These are phyloP conservation scores for Notolepis coatsorum DNA, from an alignment of 2,797 vertebrate genomes.

Conservation along the genomic window DNA sequence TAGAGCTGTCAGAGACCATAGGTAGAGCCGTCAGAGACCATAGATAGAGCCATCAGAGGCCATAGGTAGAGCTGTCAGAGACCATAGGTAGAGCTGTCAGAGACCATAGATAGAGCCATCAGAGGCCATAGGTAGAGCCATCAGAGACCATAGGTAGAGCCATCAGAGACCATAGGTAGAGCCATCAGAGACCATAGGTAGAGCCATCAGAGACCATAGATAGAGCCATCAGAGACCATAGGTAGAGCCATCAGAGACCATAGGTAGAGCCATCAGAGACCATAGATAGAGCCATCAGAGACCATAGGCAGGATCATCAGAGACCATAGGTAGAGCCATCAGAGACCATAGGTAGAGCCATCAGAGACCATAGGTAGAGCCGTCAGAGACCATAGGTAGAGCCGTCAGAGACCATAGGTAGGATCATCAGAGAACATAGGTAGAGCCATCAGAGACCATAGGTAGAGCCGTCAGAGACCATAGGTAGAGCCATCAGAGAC, in stretches of 20 bases:
- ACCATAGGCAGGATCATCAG: too few relatives aligned
- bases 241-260: conserved; percentile 41
- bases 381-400: conserved; percentile 25
- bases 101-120: conserved; percentile 35
- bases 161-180: conserved; percentile 27
- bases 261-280: conserved; percentile 2
- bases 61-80: conserved; percentile 41
- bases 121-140: conserved; percentile 18
- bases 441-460: background rate
- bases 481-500: conserved; percentile 2
- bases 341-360: conserved; percentile 31
- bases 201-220: conserved; percentile 36
- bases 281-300: conserved; percentile 41
- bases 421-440: too few relatives aligned
- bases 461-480: conserved; percentile 41
- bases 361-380: conserved; percentile 23
- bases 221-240: background rate
- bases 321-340: too few relatives aligned
- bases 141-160: conserved; percentile 29
- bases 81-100: conserved; percentile 4
- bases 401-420: conserved; percentile 33
- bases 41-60: conserved; percentile 3
- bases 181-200: conserved; percentile 16
- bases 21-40: conserved; percentile 41
- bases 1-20: background rate